Base-by-base conservation (phyloP, 2,113 vertebrate species). In the Elachura formosa region DNA sequence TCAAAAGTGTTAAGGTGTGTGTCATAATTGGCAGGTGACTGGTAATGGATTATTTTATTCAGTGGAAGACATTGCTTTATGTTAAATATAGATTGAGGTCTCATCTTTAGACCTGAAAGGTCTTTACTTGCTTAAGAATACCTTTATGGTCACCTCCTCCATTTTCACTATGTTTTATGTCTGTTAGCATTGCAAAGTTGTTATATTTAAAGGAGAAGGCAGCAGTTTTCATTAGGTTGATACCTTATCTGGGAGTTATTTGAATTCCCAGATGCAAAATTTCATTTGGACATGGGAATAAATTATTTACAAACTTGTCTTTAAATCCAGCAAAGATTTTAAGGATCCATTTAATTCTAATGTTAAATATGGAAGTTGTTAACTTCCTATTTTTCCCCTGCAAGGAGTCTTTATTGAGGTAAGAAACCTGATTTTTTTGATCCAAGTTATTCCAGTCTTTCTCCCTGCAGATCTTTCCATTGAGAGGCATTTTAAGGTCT, bases 401-500 rank as follows among this genome's bases (percentile, higher is more conserved):
- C 29, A 71, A 87, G 21, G 28, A 59, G 23, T 54, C 24, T 80
- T 76, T 86, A 61, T 2, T 66, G 63, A 82, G 29, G 58, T 91
- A 67, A 88, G 46, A 83, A 91, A 69, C 29, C 38, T 58, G 51
- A 51, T 76, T 88, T 89, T 94, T 84, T 77, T 80, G 38, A 77
- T 63, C n/a, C 63, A 63, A 55, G 83, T 88, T 69, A 58, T 63
- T 85, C 55, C 59, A 76, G n/a, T 69, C 71, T 72, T 84, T 25
- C 11, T 18, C 38, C 19, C 18, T 66, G 54, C 33, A 83, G 79
- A 74, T 21, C 14, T 90, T 72, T 73, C 55, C 21, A 38, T 36
- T 93, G 83, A 92, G 92, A 85, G 67, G 63, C 61, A 2, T 77
- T 86, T 93, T 94, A 86, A 96, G 68, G 72, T 72, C 64, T 82